Evolutionary conservation across 2,113 vertebrate genomes (phyloP).

Genomic region (Centropristis striata): DNA sequence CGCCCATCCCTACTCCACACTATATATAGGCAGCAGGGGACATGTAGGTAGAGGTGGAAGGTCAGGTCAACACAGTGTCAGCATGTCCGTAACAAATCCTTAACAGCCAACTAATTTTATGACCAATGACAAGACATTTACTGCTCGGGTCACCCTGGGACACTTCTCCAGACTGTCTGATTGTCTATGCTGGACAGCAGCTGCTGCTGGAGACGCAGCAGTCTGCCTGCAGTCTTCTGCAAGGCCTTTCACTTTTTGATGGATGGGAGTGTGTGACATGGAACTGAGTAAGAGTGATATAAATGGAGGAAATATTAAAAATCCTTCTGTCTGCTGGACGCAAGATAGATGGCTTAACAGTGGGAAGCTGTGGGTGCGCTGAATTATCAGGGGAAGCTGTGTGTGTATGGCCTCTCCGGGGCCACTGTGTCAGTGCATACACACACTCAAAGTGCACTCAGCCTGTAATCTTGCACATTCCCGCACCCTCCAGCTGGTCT

Average conservation of each 20-base stretch:
- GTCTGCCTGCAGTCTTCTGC: background rate
- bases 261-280: constrained; percentile 14
- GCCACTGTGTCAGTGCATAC: constrained; percentile 12
- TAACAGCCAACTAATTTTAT: constrained; percentile 16
- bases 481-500: constrained; percentile 29
- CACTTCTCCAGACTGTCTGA: background rate
- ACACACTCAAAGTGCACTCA: background rate
- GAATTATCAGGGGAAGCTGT: constrained; percentile 31
- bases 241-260: constrained; percentile 33
- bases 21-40: background rate
- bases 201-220: background rate
- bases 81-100: background rate
- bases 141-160: constrained; percentile 15
- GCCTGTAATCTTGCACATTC: constrained; percentile 63
- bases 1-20: too few species aligned
- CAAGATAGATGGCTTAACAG: constrained; percentile 7
- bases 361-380: background rate
- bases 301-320: constrained; percentile 38
- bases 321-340: constrained; percentile 9
- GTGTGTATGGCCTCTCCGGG: constrained; percentile 32
- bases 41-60: background rate
- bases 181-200: background rate
- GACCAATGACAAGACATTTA: background rate
- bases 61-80: constrained; percentile 9
- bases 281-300: constrained; percentile 18